Percentiles rank a stretch among this genome's conserved stretches.
Evolutionary conservation across 2,113 vertebrate species (phyloP).

Genomic region (Hemibagrus wyckioides): DNA sequence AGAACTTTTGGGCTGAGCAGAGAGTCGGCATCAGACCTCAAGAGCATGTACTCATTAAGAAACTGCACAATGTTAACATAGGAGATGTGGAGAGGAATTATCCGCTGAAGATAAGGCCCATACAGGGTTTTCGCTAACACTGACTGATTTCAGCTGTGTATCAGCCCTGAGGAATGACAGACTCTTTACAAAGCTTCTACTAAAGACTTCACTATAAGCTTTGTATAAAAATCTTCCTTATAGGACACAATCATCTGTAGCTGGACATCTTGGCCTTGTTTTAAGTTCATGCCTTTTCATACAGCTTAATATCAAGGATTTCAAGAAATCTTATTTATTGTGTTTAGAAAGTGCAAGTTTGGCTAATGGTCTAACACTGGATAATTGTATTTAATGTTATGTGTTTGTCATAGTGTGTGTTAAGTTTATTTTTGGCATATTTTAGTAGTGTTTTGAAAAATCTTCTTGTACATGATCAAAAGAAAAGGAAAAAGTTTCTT

Average conservation of each 20-base stretch:
- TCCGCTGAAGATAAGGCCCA: slow-evolving; percentile 81
- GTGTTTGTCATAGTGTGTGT: not conserved
- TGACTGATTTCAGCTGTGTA: not conserved
- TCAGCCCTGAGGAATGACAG: not conserved
- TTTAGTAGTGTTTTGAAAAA: not conserved
- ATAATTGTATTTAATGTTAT: not conserved
- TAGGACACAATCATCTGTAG: not conserved
- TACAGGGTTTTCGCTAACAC: slow-evolving; percentile 84
- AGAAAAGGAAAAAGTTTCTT: not conserved
- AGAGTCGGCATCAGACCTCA: slow-evolving; percentile 54
- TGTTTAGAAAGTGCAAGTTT: not conserved
- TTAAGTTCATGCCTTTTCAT: slow-evolving; percentile 9
- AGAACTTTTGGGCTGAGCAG: slow-evolving; percentile 68
- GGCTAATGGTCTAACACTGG: slow-evolving; percentile 5
- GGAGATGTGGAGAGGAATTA: slow-evolving; percentile 79
- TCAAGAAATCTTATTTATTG: slow-evolving; percentile 17
- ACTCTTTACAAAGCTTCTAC: not conserved
- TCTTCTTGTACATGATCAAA: not conserved
- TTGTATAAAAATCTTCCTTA: not conserved
- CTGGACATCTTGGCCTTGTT: not conserved
- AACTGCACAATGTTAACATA: slow-evolving; percentile 80
- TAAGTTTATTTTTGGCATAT: not conserved
- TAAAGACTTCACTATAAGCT: not conserved
- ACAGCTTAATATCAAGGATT: slow-evolving; percentile 18
- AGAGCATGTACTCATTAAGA: slow-evolving; percentile 78